Conservation (phyloP, 2,113 vertebrate species). For the Vicugna pacos region DNA sequence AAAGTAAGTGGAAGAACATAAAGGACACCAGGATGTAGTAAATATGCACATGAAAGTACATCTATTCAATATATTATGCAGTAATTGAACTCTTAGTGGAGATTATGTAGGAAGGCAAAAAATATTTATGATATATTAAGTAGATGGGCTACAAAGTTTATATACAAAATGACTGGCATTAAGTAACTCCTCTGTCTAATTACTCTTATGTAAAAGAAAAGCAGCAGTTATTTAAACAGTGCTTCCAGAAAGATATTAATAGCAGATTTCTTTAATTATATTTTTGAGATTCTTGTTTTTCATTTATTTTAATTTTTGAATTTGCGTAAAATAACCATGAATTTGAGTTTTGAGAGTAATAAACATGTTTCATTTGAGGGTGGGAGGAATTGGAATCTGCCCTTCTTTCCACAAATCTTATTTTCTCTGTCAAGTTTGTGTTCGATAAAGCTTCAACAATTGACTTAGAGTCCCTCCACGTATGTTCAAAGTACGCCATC, state of each 20-base stretch:
- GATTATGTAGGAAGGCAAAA: not conserved
- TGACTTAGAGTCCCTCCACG: not conserved
- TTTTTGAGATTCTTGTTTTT: conserved; percentile 23
- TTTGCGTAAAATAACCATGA: not conserved
- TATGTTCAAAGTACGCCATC: not conserved
- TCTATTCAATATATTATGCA: not conserved
- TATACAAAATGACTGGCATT: not conserved
- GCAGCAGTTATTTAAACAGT: not conserved
- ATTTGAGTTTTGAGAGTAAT: not conserved
- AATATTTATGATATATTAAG: not conserved
- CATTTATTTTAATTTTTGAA: conserved; percentile 6
- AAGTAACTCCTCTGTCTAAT: not conserved
- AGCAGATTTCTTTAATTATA: not conserved
- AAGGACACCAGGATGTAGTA: not conserved
- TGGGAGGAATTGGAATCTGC: not conserved
- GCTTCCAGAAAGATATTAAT: not conserved
- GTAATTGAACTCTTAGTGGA: not conserved
- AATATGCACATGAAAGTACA: not conserved
- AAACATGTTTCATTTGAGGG: not conserved
- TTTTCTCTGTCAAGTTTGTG: not conserved
- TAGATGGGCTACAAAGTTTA: not conserved
- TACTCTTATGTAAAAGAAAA: not conserved
- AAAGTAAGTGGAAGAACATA: conserved; percentile 34
- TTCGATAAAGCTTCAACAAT: not conserved
- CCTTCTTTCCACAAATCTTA: not conserved